Conservation (phyloP, 2,113 vertebrate genomes). For the Eleginops maclovinus region DNA sequence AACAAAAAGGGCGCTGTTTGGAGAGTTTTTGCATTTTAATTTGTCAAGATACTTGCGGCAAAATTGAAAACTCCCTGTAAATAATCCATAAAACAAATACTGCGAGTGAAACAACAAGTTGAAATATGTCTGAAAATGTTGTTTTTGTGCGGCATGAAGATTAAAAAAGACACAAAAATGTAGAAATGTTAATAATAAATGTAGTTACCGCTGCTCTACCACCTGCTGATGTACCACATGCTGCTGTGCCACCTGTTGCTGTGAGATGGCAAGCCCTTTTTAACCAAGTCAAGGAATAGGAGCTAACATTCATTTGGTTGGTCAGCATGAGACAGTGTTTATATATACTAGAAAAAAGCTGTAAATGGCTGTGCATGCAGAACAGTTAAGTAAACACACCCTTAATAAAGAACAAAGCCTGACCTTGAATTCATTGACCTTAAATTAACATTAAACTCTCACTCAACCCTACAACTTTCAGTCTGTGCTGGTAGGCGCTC, state of each 20-base stretch:
- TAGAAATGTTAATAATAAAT: not conserved
- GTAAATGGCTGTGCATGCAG: not conserved
- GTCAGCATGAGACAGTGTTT: not conserved
- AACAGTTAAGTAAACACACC: not conserved
- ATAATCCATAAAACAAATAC: not conserved
- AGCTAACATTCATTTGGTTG: not conserved
- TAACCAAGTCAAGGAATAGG: not conserved
- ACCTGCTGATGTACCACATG: too few species aligned
- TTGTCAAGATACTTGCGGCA: not conserved
- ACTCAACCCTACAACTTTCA: not conserved
- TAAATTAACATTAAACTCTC: conserved; percentile 6
- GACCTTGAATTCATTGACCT: not conserved
- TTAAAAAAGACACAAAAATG: not conserved
- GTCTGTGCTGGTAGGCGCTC: not conserved
- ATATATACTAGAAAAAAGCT: not conserved
- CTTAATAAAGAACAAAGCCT: not conserved
- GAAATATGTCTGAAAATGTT: not conserved
- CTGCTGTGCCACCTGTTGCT: not conserved
- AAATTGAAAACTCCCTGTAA: not conserved
- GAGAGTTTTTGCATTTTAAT: not conserved
- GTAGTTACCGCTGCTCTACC: not conserved
- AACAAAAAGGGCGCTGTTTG: too few species aligned
- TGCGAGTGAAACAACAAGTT: not conserved
- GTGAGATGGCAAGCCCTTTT: not conserved
- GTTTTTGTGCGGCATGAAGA: not conserved